Evolutionary conservation across 2,888 invertebrate genomes (phyloP), one percentile per base, ranked within the genome.

Genomic region (Entomobrya multifasciata): DNA sequence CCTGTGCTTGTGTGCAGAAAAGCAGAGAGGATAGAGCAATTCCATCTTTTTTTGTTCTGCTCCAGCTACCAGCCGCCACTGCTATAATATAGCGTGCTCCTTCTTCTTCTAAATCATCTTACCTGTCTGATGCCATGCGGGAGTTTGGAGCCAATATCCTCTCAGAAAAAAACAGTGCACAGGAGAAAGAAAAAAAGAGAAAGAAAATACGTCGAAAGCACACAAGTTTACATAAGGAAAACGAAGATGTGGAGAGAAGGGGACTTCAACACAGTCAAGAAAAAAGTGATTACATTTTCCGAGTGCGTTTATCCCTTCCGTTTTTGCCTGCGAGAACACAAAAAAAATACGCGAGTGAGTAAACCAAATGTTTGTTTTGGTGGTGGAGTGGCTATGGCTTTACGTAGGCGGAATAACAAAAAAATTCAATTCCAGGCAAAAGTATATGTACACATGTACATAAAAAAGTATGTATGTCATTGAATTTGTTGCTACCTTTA

Each of bases 101-200:
- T n/a, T n/a, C 25, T n/a, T 27, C 67, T 20, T 72, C 72, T 72
- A 74, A 74, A 74, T 74, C 74, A 74, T 55, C 74, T 52, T 74
- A 74, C 74, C 74, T 74, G 74, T 74, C 74, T 52, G 17, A 30
- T 55, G 55, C 74, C 55, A 74, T 55, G 74, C 74, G 52, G 74
- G 52, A 52, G 52, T 20, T 74, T 27, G 52, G 55, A 74, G 55
- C 74, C 52, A 74, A 74, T 74, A 55, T 36, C 52, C 52, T 52
- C 36, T n/a, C 41, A 8, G 30, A 30, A n/a, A 36, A 4, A 36
- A 6, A 36, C 36, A 36, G 4, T 36, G 36, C 36, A 36, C 8
- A 36, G 5, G 36, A 36, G 36, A 36, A 8, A 36, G 36, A 36
- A 36, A 8, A 36, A 36, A 4, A 6, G 36, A 1, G 57, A 5